Percentiles rank a stretch among this genome's conserved stretches.
Evolutionary conservation across 2,888 invertebrate genomes (phyloP).

Genomic region (Tuberolachnus salignus): DNA sequence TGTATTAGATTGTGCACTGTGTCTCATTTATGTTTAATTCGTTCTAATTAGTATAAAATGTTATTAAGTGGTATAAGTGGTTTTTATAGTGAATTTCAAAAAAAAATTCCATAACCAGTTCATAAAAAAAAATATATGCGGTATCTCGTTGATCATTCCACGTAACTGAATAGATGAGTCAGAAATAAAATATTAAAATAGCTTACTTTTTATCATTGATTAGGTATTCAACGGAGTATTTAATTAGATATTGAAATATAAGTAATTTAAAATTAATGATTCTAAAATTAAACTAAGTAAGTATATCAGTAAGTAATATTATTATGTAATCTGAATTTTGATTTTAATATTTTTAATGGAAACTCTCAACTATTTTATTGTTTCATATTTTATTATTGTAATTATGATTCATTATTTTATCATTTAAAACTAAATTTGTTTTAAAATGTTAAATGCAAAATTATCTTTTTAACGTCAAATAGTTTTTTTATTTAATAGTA

Average conservation of each 20-base stretch:
- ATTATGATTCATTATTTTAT: not conserved
- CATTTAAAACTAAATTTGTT: no score
- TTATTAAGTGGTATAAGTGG: no score
- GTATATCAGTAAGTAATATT: not conserved
- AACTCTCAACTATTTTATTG: not conserved
- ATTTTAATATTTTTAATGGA: not conserved
- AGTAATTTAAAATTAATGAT: constrained; percentile 17
- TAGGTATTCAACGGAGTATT: no score
- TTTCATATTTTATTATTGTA: not conserved
- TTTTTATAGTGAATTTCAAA: no score
- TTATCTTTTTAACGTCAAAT: no score
- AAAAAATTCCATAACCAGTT: no score
- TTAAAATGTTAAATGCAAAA: no score
- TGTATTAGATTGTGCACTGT: no score
- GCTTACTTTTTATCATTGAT: not conserved
- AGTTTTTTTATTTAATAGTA: no score
- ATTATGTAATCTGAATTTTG: not conserved
- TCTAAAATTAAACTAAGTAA: not conserved
- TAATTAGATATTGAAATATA: constrained; percentile 19
- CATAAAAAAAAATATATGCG: no score
- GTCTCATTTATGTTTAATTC: no score
- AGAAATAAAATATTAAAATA: constrained; percentile 20
- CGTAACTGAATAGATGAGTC: constrained; percentile 6
- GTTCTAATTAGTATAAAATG: no score
- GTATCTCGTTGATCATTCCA: not conserved